phyloP scores from a whole-genome alignment of 2,888 invertebrate species.

The Mythimna vitellina region DNA sequence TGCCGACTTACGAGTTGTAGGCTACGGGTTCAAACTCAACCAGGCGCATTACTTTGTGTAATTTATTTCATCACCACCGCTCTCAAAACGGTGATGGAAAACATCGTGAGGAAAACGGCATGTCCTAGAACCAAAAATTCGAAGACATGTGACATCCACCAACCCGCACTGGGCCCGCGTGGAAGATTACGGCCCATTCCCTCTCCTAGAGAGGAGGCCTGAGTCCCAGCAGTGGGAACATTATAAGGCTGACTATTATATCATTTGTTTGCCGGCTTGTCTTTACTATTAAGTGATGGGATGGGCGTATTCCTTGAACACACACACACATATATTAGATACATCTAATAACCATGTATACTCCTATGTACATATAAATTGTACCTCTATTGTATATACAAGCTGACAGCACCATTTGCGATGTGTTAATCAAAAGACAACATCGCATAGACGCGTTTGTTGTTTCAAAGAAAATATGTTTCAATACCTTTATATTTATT shows the following conservation, averaged over 20 bases:
- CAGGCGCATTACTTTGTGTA: no score
- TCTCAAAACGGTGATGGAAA: no score
- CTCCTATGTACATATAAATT: neutral
- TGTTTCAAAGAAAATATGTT: slow-evolving; percentile 3
- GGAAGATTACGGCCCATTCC: no score
- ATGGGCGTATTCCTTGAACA: neutral
- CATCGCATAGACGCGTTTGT: neutral
- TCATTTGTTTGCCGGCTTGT: slow-evolving; percentile 4
- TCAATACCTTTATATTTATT: neutral
- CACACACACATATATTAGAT: neutral
- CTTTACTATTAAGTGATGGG: neutral
- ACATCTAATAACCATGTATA: neutral
- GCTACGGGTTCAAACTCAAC: no score
- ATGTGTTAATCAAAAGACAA: slow-evolving; percentile 30
- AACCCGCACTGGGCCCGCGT: no score
- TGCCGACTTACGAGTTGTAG: no score
- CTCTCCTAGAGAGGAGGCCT: no score
- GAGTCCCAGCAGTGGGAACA: no score
- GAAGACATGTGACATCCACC: no score
- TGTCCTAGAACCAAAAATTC: no score
- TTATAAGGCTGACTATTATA: neutral
- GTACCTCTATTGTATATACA: slow-evolving; percentile 14
- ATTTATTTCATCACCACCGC: no score
- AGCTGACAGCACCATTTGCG: neutral
- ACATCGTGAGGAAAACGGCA: no score